phyloP scores from a whole-genome alignment of 2,797 vertebrate species.

The Vultur gryphus region DNA sequence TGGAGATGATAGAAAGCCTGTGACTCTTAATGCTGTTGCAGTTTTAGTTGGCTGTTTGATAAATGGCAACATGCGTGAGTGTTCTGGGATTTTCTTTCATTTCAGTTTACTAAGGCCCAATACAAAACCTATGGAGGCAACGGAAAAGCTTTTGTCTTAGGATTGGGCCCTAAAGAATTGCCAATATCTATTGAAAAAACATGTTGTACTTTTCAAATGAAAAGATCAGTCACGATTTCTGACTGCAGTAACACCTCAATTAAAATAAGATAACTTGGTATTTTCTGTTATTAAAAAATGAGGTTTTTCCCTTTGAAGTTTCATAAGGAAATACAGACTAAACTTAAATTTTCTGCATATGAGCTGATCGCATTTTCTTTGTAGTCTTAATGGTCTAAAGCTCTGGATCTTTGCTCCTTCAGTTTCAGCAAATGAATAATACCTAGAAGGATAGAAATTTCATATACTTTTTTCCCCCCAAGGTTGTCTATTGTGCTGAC shows the following conservation, averaged over 20 bases:
- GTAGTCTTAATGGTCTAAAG: not conserved
- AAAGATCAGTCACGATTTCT: not conserved
- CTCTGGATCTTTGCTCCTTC: not conserved
- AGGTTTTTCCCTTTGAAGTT: not conserved
- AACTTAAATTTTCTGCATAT: not conserved
- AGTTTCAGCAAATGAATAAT: conserved; percentile 35
- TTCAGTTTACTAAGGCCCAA: conserved; percentile 15
- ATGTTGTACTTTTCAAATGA: not conserved
- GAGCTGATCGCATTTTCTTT: not conserved
- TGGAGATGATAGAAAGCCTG: not conserved
- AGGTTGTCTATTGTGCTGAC: conserved; percentile 38
- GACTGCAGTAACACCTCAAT: not conserved
- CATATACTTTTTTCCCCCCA: not conserved
- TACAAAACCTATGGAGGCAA: not conserved
- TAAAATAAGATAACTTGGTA: not conserved
- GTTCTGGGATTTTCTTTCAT: conserved; percentile 11
- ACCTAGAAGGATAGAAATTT: conserved; percentile 22
- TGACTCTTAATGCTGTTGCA: not conserved
- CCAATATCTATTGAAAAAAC: not conserved
- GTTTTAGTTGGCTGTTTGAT: not conserved
- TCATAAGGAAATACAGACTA: not conserved
- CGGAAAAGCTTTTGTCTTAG: not conserved
- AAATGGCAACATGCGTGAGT: not conserved
- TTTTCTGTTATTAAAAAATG: not conserved
- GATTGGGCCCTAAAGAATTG: conserved; percentile 39